Evolutionary conservation across 2,797 vertebrate species (phyloP).

Genomic region (Cryptoprocta ferox): DNA sequence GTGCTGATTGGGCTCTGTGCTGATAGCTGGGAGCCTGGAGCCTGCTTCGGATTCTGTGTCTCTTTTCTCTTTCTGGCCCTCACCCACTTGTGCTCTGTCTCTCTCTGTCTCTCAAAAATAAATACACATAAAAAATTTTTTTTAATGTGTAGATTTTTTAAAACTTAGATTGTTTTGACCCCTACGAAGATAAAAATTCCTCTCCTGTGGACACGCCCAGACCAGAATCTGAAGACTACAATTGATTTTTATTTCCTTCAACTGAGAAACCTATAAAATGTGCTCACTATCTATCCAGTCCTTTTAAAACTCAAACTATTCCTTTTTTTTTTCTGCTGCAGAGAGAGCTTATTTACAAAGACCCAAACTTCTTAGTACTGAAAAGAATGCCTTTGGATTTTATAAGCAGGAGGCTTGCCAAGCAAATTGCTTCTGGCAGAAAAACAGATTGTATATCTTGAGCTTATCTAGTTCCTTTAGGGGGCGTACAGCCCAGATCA

Average conservation of each 20-base stretch:
- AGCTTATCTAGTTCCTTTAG: conserved; percentile 66
- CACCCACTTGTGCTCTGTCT: too few species aligned
- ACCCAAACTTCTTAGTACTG: conserved; percentile 77
- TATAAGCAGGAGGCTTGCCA: conserved; percentile 75
- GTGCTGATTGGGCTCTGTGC: too few species aligned
- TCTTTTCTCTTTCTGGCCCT: too few species aligned
- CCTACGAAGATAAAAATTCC: background rate
- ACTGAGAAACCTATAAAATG: conserved; percentile 50
- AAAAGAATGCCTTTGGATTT: conserved; percentile 73
- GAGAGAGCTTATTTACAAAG: conserved; percentile 69
- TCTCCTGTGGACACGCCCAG: background rate
- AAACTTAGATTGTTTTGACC: background rate
- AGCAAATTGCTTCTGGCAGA: conserved; percentile 82
- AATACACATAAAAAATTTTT: too few species aligned
- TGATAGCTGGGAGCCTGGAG: too few species aligned
- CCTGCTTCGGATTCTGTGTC: too few species aligned
- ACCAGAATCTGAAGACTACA: background rate
- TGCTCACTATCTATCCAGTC: background rate
- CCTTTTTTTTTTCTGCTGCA: conserved; percentile 24
- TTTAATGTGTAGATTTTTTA: background rate
- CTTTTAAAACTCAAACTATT: conserved; percentile 32
- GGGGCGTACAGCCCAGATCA: conserved; percentile 53
- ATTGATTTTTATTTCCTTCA: conserved; percentile 53
- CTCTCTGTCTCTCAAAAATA: too few species aligned
- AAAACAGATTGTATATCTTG: conserved; percentile 82